A percentile compares a stretch with the other conserved stretches of the same genome.
These are phyloP conservation scores for Sialis fuliginosa DNA, from an alignment of 2,888 invertebrate genomes.

Conservation along the genomic window DNA sequence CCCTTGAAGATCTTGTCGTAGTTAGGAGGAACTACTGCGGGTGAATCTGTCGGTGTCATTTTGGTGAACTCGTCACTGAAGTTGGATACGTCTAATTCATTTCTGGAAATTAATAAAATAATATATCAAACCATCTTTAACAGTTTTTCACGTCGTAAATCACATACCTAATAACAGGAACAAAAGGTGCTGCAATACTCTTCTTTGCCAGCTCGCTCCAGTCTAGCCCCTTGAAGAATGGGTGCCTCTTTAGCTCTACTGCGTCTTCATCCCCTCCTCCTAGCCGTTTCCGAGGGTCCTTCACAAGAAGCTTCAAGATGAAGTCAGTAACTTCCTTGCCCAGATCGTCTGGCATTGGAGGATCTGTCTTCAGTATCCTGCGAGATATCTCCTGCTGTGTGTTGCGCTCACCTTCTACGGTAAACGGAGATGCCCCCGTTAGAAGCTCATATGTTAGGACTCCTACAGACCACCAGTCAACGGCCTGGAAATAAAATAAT, in stretches of 20 bases:
- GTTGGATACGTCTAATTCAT: conserved; percentile 87
- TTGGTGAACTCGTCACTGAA: conserved; percentile 94
- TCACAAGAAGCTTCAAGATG: conserved; percentile 66
- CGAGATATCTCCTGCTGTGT: conserved; percentile 88
- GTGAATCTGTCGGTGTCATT: conserved; percentile 81
- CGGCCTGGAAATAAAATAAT: conserved; percentile 42
- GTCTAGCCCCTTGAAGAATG: conserved; percentile 69
- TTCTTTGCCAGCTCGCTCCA: conserved; percentile 71
- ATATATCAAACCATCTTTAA: not conserved
- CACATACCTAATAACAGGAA: conserved; percentile 51
- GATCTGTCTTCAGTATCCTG: conserved; percentile 74
- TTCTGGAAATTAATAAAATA: conserved; percentile 20
- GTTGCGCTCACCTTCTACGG: conserved; percentile 86
- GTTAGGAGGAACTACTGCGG: conserved; percentile 71
- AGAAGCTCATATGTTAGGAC: conserved; percentile 91
- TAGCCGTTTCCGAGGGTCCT: conserved; percentile 74
- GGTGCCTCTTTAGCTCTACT: conserved; percentile 73
- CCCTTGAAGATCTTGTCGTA: conserved; percentile 78
- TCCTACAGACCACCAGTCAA: conserved; percentile 99
- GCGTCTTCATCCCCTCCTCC: conserved; percentile 77
- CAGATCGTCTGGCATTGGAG: conserved; percentile 74
- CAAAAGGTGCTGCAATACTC: conserved; percentile 71
- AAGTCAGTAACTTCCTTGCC: conserved; percentile 59
- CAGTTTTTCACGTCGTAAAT: not conserved
- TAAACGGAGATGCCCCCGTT: conserved; percentile 94